Evolutionary conservation across 2,113 vertebrate species (phyloP), one percentile per base, ranked within the genome.

Genomic region (Hippoglossus stenolepis): DNA sequence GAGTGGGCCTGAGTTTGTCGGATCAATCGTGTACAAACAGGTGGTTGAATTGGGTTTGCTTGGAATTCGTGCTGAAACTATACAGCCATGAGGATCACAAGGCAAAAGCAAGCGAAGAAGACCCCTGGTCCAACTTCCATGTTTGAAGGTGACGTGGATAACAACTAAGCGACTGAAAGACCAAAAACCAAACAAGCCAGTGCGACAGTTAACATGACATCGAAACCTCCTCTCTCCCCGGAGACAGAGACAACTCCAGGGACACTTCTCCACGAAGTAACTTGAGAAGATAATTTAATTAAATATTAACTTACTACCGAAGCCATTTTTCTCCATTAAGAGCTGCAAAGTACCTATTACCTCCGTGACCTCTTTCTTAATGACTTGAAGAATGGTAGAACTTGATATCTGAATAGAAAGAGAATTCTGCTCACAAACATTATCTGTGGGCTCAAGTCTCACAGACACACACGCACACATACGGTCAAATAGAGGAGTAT

Each of bases 321-420:
- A 77, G 76, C 51, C 71, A 83, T 88, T 81, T 84, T 74, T 88
- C 85, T 84, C 64, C 60, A 87, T 89, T 86, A 84, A 84, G 62
- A 60, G 77, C 63, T 60, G 54, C 65, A 80, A 88, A 92, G 81
- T 43, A 67, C 64, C 75, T n/a, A 73, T 83, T 88, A 77, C 71
- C 66, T 73, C 26, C 40, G 40, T 51, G 85, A 81, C 84, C 82
- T 81, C 65, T 78, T 58, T 75, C 17, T 60, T 73, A 86, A 86
- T 70, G 57, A 26, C 13, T 24, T 6, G 8, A 38, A 17, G 13
- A 73, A 51, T 2, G 10, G 14, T 21, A 62, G 57, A 45, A 28
- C 5, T 49, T 15, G 21, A 24, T 40, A 40, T 26, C 9, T 24
- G 28, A 35, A 60, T 54, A 54, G 18, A 54, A 54, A 54, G 20